phyloP scores from a whole-genome alignment of 2,888 invertebrate species.

The Ametastegia equiseti region DNA sequence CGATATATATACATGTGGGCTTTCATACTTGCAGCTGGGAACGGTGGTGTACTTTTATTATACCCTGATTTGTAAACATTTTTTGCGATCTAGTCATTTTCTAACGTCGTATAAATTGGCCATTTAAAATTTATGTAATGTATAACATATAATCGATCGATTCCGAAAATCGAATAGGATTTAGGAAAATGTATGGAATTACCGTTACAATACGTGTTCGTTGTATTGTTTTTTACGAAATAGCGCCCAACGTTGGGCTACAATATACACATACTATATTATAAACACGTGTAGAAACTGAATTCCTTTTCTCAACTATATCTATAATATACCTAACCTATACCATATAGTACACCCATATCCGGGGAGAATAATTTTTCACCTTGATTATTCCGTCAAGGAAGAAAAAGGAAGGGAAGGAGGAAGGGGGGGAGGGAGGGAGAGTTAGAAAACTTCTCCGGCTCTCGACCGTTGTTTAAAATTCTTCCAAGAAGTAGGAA shows the following conservation, averaged over 20 bases:
- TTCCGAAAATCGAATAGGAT: background rate
- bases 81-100: too few species aligned
- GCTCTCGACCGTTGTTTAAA: slow-evolving; percentile 49
- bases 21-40: too few species aligned
- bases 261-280: too few species aligned
- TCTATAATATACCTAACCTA: background rate
- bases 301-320: background rate
- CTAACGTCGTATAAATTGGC: too few species aligned
- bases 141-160: background rate
- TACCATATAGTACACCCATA: background rate
- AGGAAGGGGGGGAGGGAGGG: background rate
- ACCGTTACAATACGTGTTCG: too few species aligned
- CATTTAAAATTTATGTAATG: too few species aligned
- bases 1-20: too few species aligned
- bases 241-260: too few species aligned
- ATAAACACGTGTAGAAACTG: too few species aligned
- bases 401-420: background rate
- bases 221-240: too few species aligned
- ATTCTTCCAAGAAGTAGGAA: slow-evolving; percentile 59
- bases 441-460: slow-evolving; percentile 43
- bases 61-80: too few species aligned
- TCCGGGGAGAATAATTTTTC: slow-evolving; percentile 19
- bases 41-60: too few species aligned
- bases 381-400: slow-evolving; percentile 8
- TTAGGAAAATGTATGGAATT: background rate